These are phyloP conservation scores for Drosophila nigritarsus DNA, from an alignment of 2,888 invertebrate species.

Conservation along the genomic window DNA sequence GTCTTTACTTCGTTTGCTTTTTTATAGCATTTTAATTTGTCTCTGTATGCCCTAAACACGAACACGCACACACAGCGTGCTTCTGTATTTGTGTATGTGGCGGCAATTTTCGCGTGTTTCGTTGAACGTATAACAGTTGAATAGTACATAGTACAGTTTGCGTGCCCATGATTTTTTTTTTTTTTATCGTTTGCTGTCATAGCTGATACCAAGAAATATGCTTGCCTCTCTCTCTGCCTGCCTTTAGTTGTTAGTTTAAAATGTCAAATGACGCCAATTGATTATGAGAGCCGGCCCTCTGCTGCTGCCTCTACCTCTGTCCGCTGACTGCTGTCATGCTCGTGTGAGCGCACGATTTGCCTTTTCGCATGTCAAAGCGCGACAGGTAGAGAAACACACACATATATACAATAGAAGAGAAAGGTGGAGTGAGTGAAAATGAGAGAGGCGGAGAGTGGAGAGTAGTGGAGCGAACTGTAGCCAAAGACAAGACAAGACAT, in stretches of 20 bases:
- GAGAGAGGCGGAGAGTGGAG: neutral
- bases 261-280: slow-evolving; percentile 81
- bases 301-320: slow-evolving; percentile 25
- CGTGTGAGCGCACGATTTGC: slow-evolving; percentile 59
- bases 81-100: slow-evolving; percentile 15
- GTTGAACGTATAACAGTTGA: slow-evolving; percentile 52
- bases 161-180: slow-evolving; percentile 36
- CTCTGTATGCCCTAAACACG: slow-evolving; percentile 74
- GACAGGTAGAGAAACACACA: slow-evolving; percentile 70
- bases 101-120: slow-evolving; percentile 63
- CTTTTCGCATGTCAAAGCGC: slow-evolving; percentile 74
- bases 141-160: slow-evolving; percentile 67
- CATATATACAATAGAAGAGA: neutral
- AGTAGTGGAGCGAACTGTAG: neutral
- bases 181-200: slow-evolving; percentile 59
- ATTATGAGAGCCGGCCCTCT: slow-evolving; percentile 68
- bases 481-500: slow-evolving; percentile 57
- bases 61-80: slow-evolving; percentile 48
- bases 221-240: slow-evolving; percentile 39
- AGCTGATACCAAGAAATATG: slow-evolving; percentile 30
- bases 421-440: neutral
- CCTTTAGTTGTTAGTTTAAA: slow-evolving; percentile 63
- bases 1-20: slow-evolving; percentile 77
- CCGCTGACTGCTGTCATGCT: slow-evolving; percentile 22
- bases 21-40: slow-evolving; percentile 81